Evolutionary conservation across 2,797 vertebrate genomes (phyloP).

Genomic region (Bradypodion pumilum): DNA sequence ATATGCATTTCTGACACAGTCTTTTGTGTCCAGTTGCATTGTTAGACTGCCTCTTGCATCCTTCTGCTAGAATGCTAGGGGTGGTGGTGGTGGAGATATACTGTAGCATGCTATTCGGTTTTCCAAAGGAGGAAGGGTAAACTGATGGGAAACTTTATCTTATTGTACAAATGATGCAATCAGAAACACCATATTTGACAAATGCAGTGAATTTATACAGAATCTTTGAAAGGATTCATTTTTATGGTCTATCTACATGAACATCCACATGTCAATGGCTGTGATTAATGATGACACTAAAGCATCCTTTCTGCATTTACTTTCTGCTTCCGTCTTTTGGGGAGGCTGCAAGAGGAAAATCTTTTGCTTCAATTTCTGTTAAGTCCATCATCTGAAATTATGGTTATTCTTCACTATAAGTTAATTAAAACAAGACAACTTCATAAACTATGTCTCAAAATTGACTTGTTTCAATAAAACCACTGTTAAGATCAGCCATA

Average conservation of each 20-base stretch:
- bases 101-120: constrained; percentile 47
- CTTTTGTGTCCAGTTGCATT: too few relatives aligned
- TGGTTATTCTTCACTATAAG: background rate
- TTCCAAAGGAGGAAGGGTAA: constrained; percentile 38
- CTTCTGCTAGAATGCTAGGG: too few relatives aligned
- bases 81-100: background rate
- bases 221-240: background rate
- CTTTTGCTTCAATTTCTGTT: background rate
- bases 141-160: constrained; percentile 24
- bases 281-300: background rate
- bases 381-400: background rate
- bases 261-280: too few relatives aligned
- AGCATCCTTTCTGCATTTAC: background rate
- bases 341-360: background rate
- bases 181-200: constrained; percentile 13
- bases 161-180: background rate
- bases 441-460: background rate
- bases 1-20: too few relatives aligned
- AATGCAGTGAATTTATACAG: constrained; percentile 35
- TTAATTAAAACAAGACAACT: background rate
- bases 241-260: too few relatives aligned
- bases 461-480: background rate
- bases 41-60: too few relatives aligned
- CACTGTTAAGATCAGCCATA: background rate
- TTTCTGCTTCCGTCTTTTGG: background rate